These are phyloP conservation scores for Melanaphis sacchari DNA, from an alignment of 1,140 invertebrate genomes.

Conservation along the genomic window DNA sequence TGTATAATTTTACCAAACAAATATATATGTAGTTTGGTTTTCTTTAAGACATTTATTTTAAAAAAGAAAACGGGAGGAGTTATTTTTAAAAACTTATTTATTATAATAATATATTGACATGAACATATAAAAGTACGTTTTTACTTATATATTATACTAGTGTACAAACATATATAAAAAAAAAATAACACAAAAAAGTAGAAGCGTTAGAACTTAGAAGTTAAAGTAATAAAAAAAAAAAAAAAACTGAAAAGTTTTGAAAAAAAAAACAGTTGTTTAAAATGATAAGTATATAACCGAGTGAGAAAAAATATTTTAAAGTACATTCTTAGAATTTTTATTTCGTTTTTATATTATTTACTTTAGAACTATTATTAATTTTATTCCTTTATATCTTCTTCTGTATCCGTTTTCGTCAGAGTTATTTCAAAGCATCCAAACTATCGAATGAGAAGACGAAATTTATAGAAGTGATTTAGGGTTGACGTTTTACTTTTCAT, in stretches of 20 bases:
- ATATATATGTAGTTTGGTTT: background rate
- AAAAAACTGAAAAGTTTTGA: conserved; percentile 16
- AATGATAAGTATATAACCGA: conserved; percentile 41
- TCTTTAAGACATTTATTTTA: background rate
- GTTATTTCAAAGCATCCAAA: conserved; percentile 2
- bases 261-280: conserved; percentile 26
- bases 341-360: conserved; percentile 21
- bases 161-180: background rate
- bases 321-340: background rate
- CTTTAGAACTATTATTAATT: conserved; percentile 34
- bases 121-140: background rate
- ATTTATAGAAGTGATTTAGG: background rate
- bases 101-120: background rate
- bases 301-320: conserved; percentile 25
- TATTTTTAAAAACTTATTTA: background rate
- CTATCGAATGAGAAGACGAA: background rate
- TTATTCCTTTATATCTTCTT: background rate
- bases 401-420: background rate
- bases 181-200: background rate
- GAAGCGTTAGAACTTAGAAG: conserved; percentile 23
- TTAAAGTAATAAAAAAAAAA: conserved; percentile 20
- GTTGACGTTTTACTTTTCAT: background rate
- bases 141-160: background rate
- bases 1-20: background rate
- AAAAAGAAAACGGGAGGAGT: background rate